Evolutionary conservation across 2,797 vertebrate genomes (phyloP), one percentile per base, ranked within the genome.

Genomic region (Synanceia verrucosa): DNA sequence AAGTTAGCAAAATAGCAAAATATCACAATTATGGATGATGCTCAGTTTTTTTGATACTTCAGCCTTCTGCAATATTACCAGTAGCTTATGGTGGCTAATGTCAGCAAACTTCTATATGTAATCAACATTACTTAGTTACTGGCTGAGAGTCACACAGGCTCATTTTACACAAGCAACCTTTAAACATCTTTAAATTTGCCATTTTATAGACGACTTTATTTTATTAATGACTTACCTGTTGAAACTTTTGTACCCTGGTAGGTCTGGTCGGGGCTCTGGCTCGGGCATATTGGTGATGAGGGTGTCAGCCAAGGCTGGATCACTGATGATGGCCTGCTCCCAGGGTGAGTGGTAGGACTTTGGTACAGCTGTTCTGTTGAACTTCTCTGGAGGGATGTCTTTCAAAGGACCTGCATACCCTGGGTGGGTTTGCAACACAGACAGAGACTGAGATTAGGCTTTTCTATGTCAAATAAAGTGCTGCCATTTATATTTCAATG

Each of bases 281-380:
- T 92, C 86, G 53, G 95, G 93, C 83, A 96, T 79, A 83, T 89
- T 91, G 9, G 90, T 79, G 74, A 89, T 90, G 67, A 96, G 90
- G 18, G 93, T 93, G 51, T 96, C 95, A 52, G 94, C 83, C 56
- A 97, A 91, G 76, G 94, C 90, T 0, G 96, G 96, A 65, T 98
- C 94, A 48, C 72, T 91, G 73, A 91, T 88, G 62, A 98, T 95
- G 75, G 96, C 96, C 88, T 97, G 96, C 81, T 96, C 94, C 97
- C 98, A 99, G 10, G 97, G 98, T 12, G 97, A 99, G 76, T 95
- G 95, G 85, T 99, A 99, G 67, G 96, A 96, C 81, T 95, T 97
- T 18, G 98, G 97, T 72, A 99, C 90, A 12, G 96, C 94, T 23
- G 96, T 98, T 48, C 91, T 93, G 93, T 99, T 99, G 90, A 99